Evolutionary conservation across 2,797 vertebrate genomes (phyloP).

Genomic region (Oophaga sylvatica): DNA sequence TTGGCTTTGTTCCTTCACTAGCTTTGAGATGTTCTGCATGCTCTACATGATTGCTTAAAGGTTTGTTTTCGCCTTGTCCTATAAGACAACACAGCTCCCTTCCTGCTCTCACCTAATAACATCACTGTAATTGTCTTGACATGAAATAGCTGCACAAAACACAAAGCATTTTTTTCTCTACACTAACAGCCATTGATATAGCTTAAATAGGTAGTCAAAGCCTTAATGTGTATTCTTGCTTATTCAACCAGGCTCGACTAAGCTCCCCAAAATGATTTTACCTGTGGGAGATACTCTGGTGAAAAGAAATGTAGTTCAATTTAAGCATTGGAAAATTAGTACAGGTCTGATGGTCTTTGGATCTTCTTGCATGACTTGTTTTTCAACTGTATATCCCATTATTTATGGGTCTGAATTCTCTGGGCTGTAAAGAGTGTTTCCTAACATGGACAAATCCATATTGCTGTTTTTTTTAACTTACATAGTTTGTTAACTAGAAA

Average conservation of each 20-base stretch:
- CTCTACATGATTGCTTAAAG: conserved; percentile 99
- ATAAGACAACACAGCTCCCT: conserved; percentile 71
- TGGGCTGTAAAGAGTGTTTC: not conserved
- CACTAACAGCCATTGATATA: conserved; percentile 72
- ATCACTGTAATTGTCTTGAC: conserved; percentile 79
- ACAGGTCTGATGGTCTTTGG: conserved; percentile 26
- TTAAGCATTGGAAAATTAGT: conserved; percentile 46
- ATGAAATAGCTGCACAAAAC: conserved; percentile 77
- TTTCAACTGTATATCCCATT: conserved; percentile 21
- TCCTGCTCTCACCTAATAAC: conserved; percentile 77
- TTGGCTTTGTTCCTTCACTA: conserved; percentile 91
- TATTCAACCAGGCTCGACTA: conserved; percentile 65
- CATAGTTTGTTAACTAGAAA: conserved; percentile 32
- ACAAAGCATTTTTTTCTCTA: conserved; percentile 59
- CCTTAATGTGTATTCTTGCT: conserved; percentile 57
- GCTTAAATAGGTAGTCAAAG: conserved; percentile 66
- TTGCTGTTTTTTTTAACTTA: not conserved
- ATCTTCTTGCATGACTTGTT: conserved; percentile 10
- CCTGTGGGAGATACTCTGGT: conserved; percentile 54
- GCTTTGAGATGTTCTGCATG: conserved; percentile 91
- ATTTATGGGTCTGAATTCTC: conserved; percentile 20
- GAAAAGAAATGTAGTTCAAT: conserved; percentile 44
- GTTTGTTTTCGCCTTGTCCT: conserved; percentile 85
- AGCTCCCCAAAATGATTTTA: conserved; percentile 66
- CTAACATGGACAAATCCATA: conserved; percentile 6